Base-by-base conservation (phyloP, 1,140 invertebrate species). In the Chelonus insularis region DNA sequence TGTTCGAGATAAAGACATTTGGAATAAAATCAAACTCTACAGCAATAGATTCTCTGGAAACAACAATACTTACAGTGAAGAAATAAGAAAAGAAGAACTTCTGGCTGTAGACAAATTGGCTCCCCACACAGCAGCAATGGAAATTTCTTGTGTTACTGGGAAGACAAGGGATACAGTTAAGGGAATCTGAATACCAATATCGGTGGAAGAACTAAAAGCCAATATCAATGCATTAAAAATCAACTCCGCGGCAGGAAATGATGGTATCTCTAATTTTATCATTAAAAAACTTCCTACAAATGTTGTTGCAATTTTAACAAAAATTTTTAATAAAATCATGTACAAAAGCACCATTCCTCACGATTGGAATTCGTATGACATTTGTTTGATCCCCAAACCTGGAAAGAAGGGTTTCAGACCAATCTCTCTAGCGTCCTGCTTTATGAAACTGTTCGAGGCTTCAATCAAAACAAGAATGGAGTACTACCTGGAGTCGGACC, bases 281-380 rank as follows among this genome's bases (percentile, higher is more conserved):
- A 51, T 70, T 0, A 25, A 52, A 23, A 25, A 63, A 8, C 7
- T 66, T 11, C 41, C 43, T 1, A n/a, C 21, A 29, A 14, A 52
- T 6, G 36, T 29, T 2, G 6, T 36, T 1, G 7, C 16, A 14
- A 3, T 14, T 11, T n/a, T 65, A 3, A 18, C 41, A 34, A 48
- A 57, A 0, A 65, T 66, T 7, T 61, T 52, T 37, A 65, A 63
- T 11, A 36, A 16, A 16, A 56, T 63, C 5, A 60, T 61, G 16
- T 29, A 36, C 6, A 54, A 7, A 2, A 36, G 48, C 1, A 1
- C 5, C 16, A 48, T 59, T 9, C 64, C 67, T 18, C 14, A 18
- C 36, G 25, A 36, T 3, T 66, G 67, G 67, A 41, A n/a, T 34
- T 9, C 58, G 0, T 63, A 29, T 21, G 34, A 52, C 1, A 43